These are phyloP conservation scores for Nephila pilipes DNA, from an alignment of 1,140 invertebrate genomes.

Conservation along the genomic window DNA sequence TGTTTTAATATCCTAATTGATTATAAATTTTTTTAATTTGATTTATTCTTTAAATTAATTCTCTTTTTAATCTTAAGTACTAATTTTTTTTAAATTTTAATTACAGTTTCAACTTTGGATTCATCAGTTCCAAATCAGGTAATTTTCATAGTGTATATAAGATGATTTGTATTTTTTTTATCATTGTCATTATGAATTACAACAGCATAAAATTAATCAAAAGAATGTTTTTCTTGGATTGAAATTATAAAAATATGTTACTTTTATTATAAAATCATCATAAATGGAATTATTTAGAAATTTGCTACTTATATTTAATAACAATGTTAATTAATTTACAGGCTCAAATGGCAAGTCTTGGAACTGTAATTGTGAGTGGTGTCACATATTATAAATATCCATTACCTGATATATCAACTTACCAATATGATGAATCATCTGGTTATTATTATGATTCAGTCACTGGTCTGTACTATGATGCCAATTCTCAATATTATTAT, in stretches of 20 bases:
- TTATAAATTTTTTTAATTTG: neutral
- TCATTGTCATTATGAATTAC: too few species aligned
- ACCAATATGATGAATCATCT: slow-evolving; percentile 96
- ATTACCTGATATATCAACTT: slow-evolving; percentile 93
- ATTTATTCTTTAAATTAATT: neutral
- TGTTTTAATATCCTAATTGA: neutral
- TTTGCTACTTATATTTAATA: too few species aligned
- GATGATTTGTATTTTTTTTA: too few species aligned
- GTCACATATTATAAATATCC: slow-evolving; percentile 78
- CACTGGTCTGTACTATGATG: slow-evolving; percentile 97
- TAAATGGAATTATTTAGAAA: too few species aligned
- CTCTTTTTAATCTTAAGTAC: neutral
- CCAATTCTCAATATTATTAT: slow-evolving; percentile 92
- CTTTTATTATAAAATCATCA: too few species aligned
- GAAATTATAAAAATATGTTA: too few species aligned
- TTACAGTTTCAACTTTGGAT: neutral
- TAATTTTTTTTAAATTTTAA: neutral
- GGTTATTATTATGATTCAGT: slow-evolving; percentile 97
- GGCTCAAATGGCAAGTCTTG: slow-evolving; percentile 62
- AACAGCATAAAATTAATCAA: too few species aligned
- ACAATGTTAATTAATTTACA: neutral
- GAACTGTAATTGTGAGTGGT: slow-evolving; percentile 77
- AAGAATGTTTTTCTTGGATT: too few species aligned
- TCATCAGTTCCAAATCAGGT: slow-evolving; percentile 67
- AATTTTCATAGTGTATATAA: neutral